Percentiles rank a stretch among this genome's conserved stretches.
These are phyloP conservation scores for Climacteris rufus DNA, from an alignment of 2,113 vertebrate species.

Conservation along the genomic window DNA sequence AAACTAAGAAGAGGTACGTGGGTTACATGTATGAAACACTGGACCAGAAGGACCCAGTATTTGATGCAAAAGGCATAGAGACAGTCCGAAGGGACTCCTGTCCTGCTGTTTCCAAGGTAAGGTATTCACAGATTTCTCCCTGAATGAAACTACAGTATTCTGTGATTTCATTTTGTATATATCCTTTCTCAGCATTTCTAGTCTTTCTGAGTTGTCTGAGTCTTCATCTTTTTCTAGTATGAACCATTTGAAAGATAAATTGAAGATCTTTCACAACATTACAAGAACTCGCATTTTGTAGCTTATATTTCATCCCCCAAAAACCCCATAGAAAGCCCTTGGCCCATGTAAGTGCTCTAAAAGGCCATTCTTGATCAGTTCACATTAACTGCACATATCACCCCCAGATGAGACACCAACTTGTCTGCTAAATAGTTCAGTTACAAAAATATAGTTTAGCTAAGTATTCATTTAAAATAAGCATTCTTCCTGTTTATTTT, in stretches of 20 bases:
- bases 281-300: neutral
- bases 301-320: neutral
- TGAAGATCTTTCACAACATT: neutral
- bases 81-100: constrained; percentile 94
- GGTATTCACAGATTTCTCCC: neutral
- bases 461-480: neutral
- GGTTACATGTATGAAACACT: constrained; percentile 97
- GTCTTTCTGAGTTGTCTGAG: neutral
- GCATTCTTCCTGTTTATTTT: neutral
- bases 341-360: neutral
- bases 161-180: neutral
- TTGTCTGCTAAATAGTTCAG: neutral
- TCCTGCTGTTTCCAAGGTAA: constrained; percentile 98
- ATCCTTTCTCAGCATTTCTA: neutral
- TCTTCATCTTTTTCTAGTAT: neutral
- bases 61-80: constrained; percentile 98
- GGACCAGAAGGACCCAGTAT: constrained; percentile 93
- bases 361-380: neutral
- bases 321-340: neutral
- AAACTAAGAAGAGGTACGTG: constrained; percentile 98
- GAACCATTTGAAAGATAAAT: neutral
- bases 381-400: neutral
- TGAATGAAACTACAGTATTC: neutral
- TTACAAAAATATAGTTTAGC: neutral
- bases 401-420: neutral